Conservation (phyloP, 2,888 invertebrate genomes). For the Nomada ruficornis region DNA sequence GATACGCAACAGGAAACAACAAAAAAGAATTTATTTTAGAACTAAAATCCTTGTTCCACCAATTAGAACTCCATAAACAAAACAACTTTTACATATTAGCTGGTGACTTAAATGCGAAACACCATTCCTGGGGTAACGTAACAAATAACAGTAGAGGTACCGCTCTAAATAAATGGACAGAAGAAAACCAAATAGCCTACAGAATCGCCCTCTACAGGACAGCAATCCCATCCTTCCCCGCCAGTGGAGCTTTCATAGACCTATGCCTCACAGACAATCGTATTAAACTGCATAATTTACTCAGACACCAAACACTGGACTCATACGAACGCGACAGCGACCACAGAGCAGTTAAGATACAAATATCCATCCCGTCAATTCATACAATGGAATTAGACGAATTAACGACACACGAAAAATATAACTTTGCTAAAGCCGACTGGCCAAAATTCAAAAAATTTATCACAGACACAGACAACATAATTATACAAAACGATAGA, state of each 20-base stretch:
- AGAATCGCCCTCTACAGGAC: neutral
- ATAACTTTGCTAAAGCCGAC: constrained; percentile 44
- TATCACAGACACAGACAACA: neutral
- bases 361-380: too few relatives aligned
- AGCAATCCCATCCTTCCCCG: neutral
- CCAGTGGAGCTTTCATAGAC: neutral
- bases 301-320: neutral
- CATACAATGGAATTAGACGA: neutral
- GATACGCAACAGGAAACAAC: too few relatives aligned
- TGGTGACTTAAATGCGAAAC: constrained; percentile 49
- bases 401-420: neutral
- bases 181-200: neutral
- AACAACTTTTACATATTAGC: constrained; percentile 50
- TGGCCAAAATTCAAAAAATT: constrained; percentile 41
- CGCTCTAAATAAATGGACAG: too few relatives aligned
- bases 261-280: constrained; percentile 1
- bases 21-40: constrained; percentile 36
- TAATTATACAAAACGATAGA: constrained; percentile 30
- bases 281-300: neutral
- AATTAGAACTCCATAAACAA: constrained; percentile 3
- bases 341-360: neutral
- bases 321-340: neutral
- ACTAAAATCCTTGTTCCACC: neutral
- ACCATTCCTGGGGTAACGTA: neutral
- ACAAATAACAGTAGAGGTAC: neutral